Base-by-base conservation (phyloP, 2,888 invertebrate genomes). In the Pteria penguin region DNA sequence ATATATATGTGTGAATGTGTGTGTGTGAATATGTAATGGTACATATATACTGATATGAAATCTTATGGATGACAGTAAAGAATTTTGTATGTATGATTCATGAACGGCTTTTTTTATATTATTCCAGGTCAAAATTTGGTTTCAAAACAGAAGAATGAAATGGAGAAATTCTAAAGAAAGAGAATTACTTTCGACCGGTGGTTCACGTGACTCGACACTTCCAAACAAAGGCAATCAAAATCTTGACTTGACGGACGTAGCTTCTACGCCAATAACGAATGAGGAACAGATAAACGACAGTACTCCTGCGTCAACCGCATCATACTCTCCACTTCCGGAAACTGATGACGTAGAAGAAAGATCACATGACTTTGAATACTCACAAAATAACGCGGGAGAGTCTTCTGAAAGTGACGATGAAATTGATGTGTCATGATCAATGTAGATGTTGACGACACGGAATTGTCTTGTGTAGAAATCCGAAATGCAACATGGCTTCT, bases 131-230 rank as follows among this genome's bases (percentile, higher is more conserved):
- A 96, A 96, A 92, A 96, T 96, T 79, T 96, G 96, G 96, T 99
- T 99, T 93, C 98, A 99, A 94, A 99, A 99, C 92, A 95, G 98
- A 0, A 95, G 98, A 72, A 99, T 99, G 98, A 99, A 97, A 93
- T 98, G 98, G 98, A 94, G 99, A 71, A 99, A 99, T 93, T 97
- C 97, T 3, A 98, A 98, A 93, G 98, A 98, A 92, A 94, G 98
- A 36, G 98, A 98, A 92, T 94, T 98, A 0, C 93, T 98, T 29
- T 98, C 98, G 0, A 96, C 95, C 26, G 98, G 98, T 0, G 98
- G 98, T 1, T 97, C 97, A 5, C 94, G 98, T 32, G 98, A 98
- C 90, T 97, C 98, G 92, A 98, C 98, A 0, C 93, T 98, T 29
- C 98, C 98, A 0, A 98, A 97, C 92, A 98, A 98, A 92, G 55